Evolutionary conservation across 2,888 invertebrate genomes (phyloP).

Genomic region (Platycnemis pennipes): DNA sequence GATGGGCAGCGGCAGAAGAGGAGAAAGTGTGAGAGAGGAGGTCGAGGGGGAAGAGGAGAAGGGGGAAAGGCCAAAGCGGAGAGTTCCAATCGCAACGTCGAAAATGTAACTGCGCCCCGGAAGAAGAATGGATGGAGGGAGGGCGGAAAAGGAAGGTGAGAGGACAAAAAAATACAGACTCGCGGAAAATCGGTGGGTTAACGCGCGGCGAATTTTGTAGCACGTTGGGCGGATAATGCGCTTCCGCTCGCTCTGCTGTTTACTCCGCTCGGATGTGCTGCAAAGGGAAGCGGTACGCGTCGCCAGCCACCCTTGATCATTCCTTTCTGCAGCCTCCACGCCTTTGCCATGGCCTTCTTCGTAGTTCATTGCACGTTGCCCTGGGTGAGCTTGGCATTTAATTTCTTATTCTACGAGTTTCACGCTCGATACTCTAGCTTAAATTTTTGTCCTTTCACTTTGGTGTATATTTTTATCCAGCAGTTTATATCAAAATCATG

Average conservation of each 20-base stretch:
- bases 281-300: neutral
- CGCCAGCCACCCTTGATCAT: neutral
- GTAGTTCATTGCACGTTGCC: neutral
- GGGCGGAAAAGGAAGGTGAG: neutral
- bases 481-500: no score
- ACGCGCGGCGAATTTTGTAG: constrained; percentile 1
- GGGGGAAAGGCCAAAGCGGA: neutral
- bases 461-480: neutral
- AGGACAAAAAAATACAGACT: neutral
- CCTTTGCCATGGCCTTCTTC: neutral
- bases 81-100: no score
- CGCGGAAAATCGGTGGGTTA: neutral
- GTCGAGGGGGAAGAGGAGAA: neutral
- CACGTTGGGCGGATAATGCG: constrained; percentile 13
- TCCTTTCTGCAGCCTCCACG: neutral
- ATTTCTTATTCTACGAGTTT: neutral
- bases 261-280: constrained; percentile 21
- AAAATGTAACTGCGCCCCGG: no score
- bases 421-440: neutral
- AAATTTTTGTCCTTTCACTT: neutral
- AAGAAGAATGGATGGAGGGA: neutral
- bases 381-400: neutral
- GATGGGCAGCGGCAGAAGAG: neutral
- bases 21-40: neutral
- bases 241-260: constrained; percentile 30